Evolutionary conservation across 2,797 vertebrate genomes (phyloP), one percentile per base, ranked within the genome.

Genomic region (Odontamblyopus rebecca): DNA sequence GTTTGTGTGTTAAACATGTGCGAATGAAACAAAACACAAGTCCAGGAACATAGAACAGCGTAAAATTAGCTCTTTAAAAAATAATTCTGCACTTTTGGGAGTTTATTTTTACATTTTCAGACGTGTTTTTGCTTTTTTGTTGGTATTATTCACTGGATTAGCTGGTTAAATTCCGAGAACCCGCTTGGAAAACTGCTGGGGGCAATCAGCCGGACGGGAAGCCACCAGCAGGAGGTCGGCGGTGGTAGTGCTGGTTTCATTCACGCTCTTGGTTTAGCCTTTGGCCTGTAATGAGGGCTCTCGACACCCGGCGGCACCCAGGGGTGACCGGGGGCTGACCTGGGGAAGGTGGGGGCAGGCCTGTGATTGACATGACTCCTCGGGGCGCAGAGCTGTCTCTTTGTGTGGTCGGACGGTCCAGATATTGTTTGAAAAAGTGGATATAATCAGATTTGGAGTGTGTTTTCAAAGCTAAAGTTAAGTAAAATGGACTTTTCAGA

Each of bases 211-310:
- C 62, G 50, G 61, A 73, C 63, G 79, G 80, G 75, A 74, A 88
- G 89, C 90, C 86, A 87, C 9, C 30, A 9, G 26, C 68, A 86
- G 89, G 89, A 84, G 57, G 80, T 74, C 71, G 84, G 88, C 89
- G 92, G 92, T 89, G 83, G 89, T 89, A 85, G 86, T 86, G 78
- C 85, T 88, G 88, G 85, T 84, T 82, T 84, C 75, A 77, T 86
- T 85, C 82, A 89, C 86, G 92, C 89, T 89, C 89, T 92, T 89
- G 88, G 91, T 92, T 92, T 92, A 92, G 89, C 89, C 93, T 92
- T 91, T 93, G 89, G 88, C 90, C 93, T 81, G 67, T 93, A 93
- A 94, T 93, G 91, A 93, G 89, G 83, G 86, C 83, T 89, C 88
- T 86, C 89, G 91, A 91, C 92, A 90, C 85, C 57, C 19, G 70